A percentile compares a stretch with the other conserved stretches of the same genome.
phyloP scores from a whole-genome alignment of 2,888 invertebrate species.

The Aporophyla nigra region DNA sequence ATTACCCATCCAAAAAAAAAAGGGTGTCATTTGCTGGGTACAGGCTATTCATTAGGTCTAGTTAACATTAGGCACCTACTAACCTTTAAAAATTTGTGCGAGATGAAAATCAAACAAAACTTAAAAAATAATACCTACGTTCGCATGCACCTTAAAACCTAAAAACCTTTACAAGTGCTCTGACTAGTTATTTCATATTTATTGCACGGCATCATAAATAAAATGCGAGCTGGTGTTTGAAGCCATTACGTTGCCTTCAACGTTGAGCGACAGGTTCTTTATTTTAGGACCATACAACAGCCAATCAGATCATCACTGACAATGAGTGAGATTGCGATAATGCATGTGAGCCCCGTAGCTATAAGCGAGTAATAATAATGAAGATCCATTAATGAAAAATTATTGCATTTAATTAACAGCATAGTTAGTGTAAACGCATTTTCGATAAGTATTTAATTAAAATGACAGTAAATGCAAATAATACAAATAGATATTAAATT shows the following conservation, averaged over 20 bases:
- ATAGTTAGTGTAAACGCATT: background rate
- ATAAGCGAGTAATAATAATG: background rate
- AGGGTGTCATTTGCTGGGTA: background rate
- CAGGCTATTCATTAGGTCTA: background rate
- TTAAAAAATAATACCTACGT: background rate
- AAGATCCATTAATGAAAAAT: background rate
- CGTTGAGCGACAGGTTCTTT: conserved; percentile 59
- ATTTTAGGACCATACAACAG: conserved; percentile 40
- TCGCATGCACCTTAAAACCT: conserved; percentile 3
- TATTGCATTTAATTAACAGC: background rate
- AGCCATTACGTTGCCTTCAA: conserved; percentile 38
- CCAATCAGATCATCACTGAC: conserved; percentile 41
- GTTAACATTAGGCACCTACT: background rate
- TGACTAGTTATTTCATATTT: conserved; percentile 37
- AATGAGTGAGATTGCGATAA: conserved; percentile 28
- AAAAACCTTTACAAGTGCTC: conserved; percentile 4
- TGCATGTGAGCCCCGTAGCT: background rate
- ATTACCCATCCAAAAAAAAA: too few relatives aligned
- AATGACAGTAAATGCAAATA: too few relatives aligned
- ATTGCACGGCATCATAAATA: conserved; percentile 36
- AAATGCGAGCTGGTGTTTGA: conserved; percentile 31
- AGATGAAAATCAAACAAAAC: background rate
- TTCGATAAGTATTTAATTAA: background rate
- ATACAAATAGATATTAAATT: too few relatives aligned
- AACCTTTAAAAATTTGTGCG: background rate